Evolutionary conservation across 2,888 invertebrate species (phyloP).

Genomic region (Xanthia icteritia): DNA sequence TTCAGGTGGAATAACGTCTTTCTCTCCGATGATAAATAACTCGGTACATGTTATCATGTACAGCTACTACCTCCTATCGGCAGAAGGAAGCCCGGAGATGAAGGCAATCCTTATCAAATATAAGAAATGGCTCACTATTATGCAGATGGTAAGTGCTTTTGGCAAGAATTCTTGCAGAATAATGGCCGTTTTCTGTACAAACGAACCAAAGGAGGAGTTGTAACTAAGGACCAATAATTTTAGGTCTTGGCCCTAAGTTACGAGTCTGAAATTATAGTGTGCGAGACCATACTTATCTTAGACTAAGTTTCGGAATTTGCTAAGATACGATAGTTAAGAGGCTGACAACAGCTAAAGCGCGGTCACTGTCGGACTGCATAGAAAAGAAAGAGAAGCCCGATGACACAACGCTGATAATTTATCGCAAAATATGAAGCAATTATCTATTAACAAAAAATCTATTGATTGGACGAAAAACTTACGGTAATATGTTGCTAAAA

Average conservation of each 20-base stretch:
- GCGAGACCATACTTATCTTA: background rate
- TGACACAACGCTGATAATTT: too few relatives aligned
- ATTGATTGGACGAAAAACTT: too few relatives aligned
- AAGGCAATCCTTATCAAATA: constrained; percentile 90
- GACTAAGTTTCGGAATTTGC: background rate
- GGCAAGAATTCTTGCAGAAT: background rate
- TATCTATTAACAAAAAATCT: too few relatives aligned
- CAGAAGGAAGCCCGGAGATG: constrained; percentile 91
- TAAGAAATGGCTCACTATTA: constrained; percentile 91
- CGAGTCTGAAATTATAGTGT: background rate
- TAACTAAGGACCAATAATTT: background rate
- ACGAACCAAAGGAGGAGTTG: too few relatives aligned
- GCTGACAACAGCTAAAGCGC: too few relatives aligned
- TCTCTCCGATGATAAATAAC: constrained; percentile 92
- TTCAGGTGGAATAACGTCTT: constrained; percentile 92
- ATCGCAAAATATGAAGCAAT: too few relatives aligned
- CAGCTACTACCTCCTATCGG: constrained; percentile 92
- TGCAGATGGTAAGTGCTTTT: constrained; percentile 92
- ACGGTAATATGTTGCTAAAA: too few relatives aligned
- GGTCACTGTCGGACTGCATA: too few relatives aligned
- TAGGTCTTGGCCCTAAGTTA: background rate
- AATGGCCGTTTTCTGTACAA: background rate
- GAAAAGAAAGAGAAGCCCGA: too few relatives aligned
- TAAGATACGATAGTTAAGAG: background rate
- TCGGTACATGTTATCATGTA: constrained; percentile 94